A percentile compares a stretch with the other conserved stretches of the same genome.
phyloP scores from a whole-genome alignment of 2,113 vertebrate genomes.

The Catharus minimus region DNA sequence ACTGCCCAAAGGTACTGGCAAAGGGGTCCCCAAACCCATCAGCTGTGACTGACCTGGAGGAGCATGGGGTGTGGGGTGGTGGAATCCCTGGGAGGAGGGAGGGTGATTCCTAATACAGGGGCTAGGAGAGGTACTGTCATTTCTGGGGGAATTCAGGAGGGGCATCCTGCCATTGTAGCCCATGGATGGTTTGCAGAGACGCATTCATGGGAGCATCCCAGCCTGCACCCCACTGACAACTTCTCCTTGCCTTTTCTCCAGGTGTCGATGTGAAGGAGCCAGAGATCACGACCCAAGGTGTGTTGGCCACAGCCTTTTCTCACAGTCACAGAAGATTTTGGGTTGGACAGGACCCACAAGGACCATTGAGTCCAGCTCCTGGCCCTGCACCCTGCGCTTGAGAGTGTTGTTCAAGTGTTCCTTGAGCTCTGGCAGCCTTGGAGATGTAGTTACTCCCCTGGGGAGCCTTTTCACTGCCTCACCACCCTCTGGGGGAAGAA shows the following conservation, averaged over 20 bases:
- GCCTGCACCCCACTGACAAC: neutral
- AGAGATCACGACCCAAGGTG: constrained; percentile 83
- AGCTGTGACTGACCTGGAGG: neutral
- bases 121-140: neutral
- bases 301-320: neutral
- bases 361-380: neutral
- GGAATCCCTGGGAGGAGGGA: neutral
- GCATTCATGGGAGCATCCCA: neutral
- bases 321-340: neutral
- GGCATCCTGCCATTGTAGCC: neutral
- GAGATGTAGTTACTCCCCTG: neutral
- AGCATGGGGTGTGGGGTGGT: neutral
- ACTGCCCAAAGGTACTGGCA: constrained; percentile 85
- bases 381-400: neutral
- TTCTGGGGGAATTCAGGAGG: rapidly evolving
- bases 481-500: neutral
- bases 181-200: rapidly evolving
- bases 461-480: neutral
- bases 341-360: neutral
- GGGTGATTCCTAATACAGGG: neutral
- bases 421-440: neutral
- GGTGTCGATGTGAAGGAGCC: constrained; percentile 80
- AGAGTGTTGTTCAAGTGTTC: neutral
- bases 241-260: constrained; percentile 27
- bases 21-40: neutral